phyloP scores from a whole-genome alignment of 2,888 invertebrate genomes.

The Metopia argyrocephala region DNA sequence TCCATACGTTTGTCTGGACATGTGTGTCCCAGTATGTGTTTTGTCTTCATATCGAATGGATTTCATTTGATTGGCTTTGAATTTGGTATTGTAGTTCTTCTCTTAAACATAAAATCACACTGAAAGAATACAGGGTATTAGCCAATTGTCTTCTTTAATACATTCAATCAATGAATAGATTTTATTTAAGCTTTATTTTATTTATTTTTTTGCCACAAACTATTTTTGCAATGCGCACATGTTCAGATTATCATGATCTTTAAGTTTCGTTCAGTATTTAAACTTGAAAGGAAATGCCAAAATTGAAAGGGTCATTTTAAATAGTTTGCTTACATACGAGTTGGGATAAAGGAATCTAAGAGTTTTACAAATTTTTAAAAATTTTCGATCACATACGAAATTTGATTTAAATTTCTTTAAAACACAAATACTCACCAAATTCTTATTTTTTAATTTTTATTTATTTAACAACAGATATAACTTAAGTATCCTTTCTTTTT shows the following conservation, averaged over 20 bases:
- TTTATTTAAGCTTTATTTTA: slow-evolving; percentile 27
- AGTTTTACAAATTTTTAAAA: too few species aligned
- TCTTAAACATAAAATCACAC: too few species aligned
- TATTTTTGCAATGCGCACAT: not conserved
- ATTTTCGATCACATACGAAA: too few species aligned
- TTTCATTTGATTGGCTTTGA: slow-evolving; percentile 63
- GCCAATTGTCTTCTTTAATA: slow-evolving; percentile 49
- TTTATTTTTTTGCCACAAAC: not conserved
- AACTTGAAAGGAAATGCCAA: slow-evolving; percentile 18
- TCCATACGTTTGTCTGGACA: slow-evolving; percentile 31
- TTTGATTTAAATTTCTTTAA: too few species aligned
- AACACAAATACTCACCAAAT: too few species aligned
- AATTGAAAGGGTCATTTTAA: slow-evolving; percentile 31
- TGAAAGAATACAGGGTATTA: slow-evolving; percentile 25
- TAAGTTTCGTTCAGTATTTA: not conserved
- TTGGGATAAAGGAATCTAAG: too few species aligned
- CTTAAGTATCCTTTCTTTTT: too few species aligned
- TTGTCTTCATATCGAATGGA: slow-evolving; percentile 42
- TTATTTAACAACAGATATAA: too few species aligned
- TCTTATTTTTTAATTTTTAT: too few species aligned
- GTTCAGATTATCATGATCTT: slow-evolving; percentile 11
- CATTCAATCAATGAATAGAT: slow-evolving; percentile 46
- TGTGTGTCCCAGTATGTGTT: slow-evolving; percentile 28
- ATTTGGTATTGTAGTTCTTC: slow-evolving; percentile 29
- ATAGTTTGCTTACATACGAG: too few species aligned